Conservation (phyloP, 2,797 vertebrate genomes). For the Anguilla pacifica region DNA sequence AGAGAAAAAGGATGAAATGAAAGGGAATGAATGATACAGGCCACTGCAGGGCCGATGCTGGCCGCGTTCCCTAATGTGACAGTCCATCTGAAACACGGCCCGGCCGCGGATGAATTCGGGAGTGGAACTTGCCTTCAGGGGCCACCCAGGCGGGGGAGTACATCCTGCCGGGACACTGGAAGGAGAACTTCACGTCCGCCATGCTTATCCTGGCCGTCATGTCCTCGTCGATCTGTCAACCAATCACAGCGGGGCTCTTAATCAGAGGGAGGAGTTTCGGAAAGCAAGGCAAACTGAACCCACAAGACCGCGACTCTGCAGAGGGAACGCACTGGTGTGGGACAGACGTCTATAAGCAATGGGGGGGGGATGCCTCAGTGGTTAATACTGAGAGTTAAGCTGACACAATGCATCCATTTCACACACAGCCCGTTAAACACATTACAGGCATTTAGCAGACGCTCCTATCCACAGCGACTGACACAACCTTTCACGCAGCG, state of each 20-base stretch:
- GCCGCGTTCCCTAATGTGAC: background rate
- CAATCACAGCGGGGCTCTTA: slow-evolving; percentile 13
- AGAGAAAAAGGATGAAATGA: background rate
- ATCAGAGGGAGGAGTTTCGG: background rate
- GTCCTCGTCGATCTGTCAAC: slow-evolving; percentile 90
- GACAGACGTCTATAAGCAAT: background rate
- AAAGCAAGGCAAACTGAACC: background rate
- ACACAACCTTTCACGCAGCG: too few relatives aligned
- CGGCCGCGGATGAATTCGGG: background rate
- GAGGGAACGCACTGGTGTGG: background rate
- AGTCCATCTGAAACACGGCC: background rate
- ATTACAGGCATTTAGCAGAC: too few relatives aligned
- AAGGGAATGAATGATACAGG: background rate
- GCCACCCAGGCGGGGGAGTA: slow-evolving; percentile 96
- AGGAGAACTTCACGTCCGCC: slow-evolving; percentile 96
- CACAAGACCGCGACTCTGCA: background rate
- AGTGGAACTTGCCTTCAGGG: slow-evolving; percentile 83
- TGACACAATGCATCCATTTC: background rate
- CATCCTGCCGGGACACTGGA: slow-evolving; percentile 95
- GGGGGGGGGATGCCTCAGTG: background rate
- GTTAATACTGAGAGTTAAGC: background rate
- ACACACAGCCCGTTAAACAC: background rate
- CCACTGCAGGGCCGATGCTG: background rate
- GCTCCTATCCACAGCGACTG: too few relatives aligned
- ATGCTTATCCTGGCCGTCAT: slow-evolving; percentile 97